Percentiles rank a stretch among this genome's conserved stretches.
Conservation (phyloP, 1,140 invertebrate genomes). For the Eupristina koningsbergeri region DNA sequence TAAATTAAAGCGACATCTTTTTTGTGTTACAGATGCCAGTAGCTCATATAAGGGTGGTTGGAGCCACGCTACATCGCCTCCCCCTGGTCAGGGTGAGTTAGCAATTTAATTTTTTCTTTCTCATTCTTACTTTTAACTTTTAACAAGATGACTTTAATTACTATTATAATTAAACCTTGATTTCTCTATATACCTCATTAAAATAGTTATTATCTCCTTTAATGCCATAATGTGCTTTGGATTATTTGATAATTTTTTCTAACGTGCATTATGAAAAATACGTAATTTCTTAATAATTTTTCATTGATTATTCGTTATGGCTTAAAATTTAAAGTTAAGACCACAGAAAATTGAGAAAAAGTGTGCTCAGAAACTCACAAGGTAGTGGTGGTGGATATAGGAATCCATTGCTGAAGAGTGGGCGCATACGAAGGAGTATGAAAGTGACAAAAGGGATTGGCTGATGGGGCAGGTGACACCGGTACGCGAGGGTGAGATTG, state of each 20-base stretch:
- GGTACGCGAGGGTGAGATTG: neutral
- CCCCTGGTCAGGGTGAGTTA: slow-evolving; percentile 71
- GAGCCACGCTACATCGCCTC: slow-evolving; percentile 77
- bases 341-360: slow-evolving; percentile 38
- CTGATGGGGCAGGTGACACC: neutral
- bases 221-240: neutral
- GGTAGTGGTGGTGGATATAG: too few species aligned
- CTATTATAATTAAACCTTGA: neutral
- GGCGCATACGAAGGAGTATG: slow-evolving; percentile 10
- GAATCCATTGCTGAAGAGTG: neutral
- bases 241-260: neutral
- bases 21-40: slow-evolving; percentile 74
- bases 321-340: too few species aligned
- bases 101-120: slow-evolving; percentile 52
- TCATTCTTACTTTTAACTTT: slow-evolving; percentile 29
- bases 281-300: neutral
- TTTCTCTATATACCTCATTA: neutral
- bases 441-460: neutral
- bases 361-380: too few species aligned
- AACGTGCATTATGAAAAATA: neutral
- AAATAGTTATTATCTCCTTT: neutral
- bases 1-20: slow-evolving; percentile 27
- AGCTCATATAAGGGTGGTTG: slow-evolving; percentile 80
- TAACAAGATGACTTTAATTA: slow-evolving; percentile 43
- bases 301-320: neutral